Evolutionary conservation across 2,113 vertebrate genomes (phyloP).

Genomic region (Rattus norvegicus): GRCr8 NC_086020.1:28208001-28208500

Average conservation of each 20-base stretch:
- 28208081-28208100: not conserved
- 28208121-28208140: not conserved
- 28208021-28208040: not conserved
- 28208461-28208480: conserved; percentile 16
- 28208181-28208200: not conserved
- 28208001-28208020: not conserved
- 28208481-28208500: not conserved
- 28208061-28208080: not conserved
- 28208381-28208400: not conserved
- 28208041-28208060: not conserved
- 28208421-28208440: not conserved
- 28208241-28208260: not conserved
- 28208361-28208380: not conserved
- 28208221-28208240: not conserved
- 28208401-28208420: not conserved
- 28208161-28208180: not conserved
- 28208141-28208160: not conserved
- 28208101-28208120: not conserved
- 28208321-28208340: not conserved
- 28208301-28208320: not conserved
- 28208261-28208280: not conserved
- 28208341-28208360: not conserved
- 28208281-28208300: not conserved
- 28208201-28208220: not conserved
- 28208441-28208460: not conserved